These are phyloP conservation scores for Syngnathus typhle DNA, from an alignment of 2,113 vertebrate genomes.

Conservation along the genomic window DNA sequence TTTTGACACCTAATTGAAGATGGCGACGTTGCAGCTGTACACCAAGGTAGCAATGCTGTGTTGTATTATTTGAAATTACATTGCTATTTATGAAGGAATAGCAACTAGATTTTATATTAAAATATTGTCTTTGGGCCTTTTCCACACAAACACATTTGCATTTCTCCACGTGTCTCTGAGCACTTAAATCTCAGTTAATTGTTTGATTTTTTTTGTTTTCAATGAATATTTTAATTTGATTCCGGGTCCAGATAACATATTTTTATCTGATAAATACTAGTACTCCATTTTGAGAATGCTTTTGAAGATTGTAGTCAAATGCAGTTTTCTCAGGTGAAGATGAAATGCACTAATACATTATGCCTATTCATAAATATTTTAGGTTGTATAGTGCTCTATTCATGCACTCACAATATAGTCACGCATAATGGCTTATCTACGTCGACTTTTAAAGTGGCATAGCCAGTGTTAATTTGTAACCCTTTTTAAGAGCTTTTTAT, in stretches of 20 bases:
- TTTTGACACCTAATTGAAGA: conserved; percentile 13
- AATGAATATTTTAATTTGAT: too few relatives aligned
- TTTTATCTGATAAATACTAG: not conserved
- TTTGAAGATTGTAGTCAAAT: not conserved
- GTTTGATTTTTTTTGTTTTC: not conserved
- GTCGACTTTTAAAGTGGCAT: conserved; percentile 31
- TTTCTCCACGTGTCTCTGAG: too few relatives aligned
- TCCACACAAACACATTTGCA: too few relatives aligned
- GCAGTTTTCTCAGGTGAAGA: not conserved
- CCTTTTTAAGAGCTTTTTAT: conserved; percentile 60
- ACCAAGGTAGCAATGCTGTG: conserved; percentile 56
- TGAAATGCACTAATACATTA: not conserved
- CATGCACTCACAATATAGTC: not conserved
- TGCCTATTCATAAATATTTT: not conserved
- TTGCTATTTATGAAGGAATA: not conserved
- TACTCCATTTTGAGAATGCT: not conserved
- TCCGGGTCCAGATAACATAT: not conserved
- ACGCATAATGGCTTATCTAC: conserved; percentile 44
- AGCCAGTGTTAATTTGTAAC: conserved; percentile 76
- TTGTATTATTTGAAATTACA: too few relatives aligned
- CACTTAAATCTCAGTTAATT: not conserved
- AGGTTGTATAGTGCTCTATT: not conserved
- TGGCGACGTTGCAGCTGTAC: conserved; percentile 65
- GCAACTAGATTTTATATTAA: too few relatives aligned
- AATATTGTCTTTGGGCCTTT: too few relatives aligned